These are phyloP conservation scores for Gila orcuttii DNA, from an alignment of 2,113 vertebrate genomes.

Conservation along the genomic window DNA sequence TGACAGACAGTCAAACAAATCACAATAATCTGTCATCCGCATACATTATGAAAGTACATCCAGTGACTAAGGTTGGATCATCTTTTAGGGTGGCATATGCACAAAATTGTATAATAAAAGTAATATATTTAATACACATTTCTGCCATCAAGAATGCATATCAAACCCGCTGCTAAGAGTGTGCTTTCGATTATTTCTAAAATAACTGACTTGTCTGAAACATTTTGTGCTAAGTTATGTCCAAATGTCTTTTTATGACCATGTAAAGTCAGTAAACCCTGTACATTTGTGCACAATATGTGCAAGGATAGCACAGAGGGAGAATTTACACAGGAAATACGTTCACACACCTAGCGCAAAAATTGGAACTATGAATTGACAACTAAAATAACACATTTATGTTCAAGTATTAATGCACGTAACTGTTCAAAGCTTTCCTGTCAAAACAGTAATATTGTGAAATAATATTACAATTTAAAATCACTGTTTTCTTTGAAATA, in stretches of 20 bases:
- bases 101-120: not conserved
- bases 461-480: too few relatives aligned
- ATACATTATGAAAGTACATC: slow-evolving; percentile 1
- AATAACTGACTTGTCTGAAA: not conserved
- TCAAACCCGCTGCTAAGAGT: not conserved
- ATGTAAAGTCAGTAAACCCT: not conserved
- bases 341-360: too few relatives aligned
- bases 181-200: not conserved
- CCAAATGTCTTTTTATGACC: not conserved
- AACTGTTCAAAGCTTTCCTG: too few relatives aligned
- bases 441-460: too few relatives aligned
- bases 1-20: slow-evolving; percentile 6
- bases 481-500: too few relatives aligned
- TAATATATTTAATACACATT: not conserved
- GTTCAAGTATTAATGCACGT: too few relatives aligned
- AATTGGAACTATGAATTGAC: too few relatives aligned
- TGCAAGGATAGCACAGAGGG: not conserved
- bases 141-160: not conserved
- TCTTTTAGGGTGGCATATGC: not conserved
- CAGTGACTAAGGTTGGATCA: not conserved
- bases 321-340: not conserved
- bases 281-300: not conserved
- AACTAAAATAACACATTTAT: too few relatives aligned
- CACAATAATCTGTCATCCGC: slow-evolving; percentile 3
- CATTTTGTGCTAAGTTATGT: not conserved